Conservation (phyloP, 2,888 invertebrate species). For the Scaptodrosophila latifasciaeformis region DNA sequence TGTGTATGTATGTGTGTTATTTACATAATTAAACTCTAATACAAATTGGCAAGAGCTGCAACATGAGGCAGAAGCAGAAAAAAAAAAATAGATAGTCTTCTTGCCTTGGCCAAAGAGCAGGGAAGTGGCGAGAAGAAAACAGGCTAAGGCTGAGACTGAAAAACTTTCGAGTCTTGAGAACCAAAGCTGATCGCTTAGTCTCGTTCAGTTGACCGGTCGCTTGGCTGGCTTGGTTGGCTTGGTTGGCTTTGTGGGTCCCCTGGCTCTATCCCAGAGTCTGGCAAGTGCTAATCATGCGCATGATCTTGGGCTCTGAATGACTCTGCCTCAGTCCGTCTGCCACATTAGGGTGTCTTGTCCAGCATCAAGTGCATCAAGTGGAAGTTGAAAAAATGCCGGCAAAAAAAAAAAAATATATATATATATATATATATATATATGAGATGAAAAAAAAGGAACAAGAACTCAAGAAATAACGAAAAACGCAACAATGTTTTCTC, state of each 20-base stretch:
- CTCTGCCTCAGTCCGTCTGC: not conserved
- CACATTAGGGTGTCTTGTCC: constrained; percentile 17
- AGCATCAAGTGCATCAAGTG: not conserved
- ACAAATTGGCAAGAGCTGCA: constrained; percentile 41
- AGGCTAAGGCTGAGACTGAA: constrained; percentile 17
- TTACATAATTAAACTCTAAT: constrained; percentile 61
- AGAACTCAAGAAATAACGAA: not conserved
- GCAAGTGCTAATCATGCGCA: constrained; percentile 50
- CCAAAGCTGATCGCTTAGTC: constrained; percentile 6
- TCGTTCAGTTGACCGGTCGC: not conserved
- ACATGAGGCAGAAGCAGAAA: not conserved
- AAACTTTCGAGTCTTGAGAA: constrained; percentile 15
- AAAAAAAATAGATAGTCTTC: not conserved
- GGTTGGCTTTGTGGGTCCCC: constrained; percentile 15
- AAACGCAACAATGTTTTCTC: not conserved
- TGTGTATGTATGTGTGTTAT: constrained; percentile 39
- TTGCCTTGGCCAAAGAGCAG: not conserved
- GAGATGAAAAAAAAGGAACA: not conserved
- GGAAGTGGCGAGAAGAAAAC: not conserved
- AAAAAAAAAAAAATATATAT: not conserved
- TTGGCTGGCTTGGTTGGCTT: constrained; percentile 19
- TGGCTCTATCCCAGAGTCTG: not conserved
- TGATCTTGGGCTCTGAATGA: constrained; percentile 35
- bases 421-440: no score
- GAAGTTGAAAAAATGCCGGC: not conserved